Percentiles rank a stretch among this genome's conserved stretches.
phyloP scores from a whole-genome alignment of 1,140 invertebrate genomes.

The Asobara japonica region DNA sequence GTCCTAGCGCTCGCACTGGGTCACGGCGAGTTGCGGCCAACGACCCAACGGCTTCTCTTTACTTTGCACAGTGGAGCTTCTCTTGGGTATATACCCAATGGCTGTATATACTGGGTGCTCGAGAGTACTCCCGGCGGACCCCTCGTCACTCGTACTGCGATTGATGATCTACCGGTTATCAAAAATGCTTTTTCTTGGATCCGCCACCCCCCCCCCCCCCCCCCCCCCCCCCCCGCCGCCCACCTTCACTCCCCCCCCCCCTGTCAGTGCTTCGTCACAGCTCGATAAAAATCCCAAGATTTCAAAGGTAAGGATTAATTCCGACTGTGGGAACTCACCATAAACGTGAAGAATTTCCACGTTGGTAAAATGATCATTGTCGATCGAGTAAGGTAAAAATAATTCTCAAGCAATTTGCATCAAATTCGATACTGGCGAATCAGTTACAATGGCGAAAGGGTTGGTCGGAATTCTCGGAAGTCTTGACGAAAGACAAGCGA shows the following conservation, averaged over 20 bases:
- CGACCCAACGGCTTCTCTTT: constrained; percentile 64
- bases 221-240: background rate
- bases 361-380: background rate
- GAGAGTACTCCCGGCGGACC: constrained; percentile 19
- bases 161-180: background rate
- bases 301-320: background rate
- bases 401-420: constrained; percentile 19
- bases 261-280: too few relatives aligned
- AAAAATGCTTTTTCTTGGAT: background rate
- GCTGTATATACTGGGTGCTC: constrained; percentile 35
- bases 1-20: constrained; percentile 67
- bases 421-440: constrained; percentile 17
- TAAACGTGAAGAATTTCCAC: background rate
- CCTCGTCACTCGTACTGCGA: background rate
- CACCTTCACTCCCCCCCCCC: background rate
- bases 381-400: background rate
- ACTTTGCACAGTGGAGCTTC: constrained; percentile 59
- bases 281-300: background rate
- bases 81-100: constrained; percentile 19
- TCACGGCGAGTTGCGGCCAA: constrained; percentile 67
- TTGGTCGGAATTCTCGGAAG: constrained; percentile 20
- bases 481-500: background rate
- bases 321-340: background rate
- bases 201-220: background rate
- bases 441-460: background rate